Evolutionary conservation across 1,140 invertebrate species (phyloP).

Genomic region (Planococcus citri): DNA sequence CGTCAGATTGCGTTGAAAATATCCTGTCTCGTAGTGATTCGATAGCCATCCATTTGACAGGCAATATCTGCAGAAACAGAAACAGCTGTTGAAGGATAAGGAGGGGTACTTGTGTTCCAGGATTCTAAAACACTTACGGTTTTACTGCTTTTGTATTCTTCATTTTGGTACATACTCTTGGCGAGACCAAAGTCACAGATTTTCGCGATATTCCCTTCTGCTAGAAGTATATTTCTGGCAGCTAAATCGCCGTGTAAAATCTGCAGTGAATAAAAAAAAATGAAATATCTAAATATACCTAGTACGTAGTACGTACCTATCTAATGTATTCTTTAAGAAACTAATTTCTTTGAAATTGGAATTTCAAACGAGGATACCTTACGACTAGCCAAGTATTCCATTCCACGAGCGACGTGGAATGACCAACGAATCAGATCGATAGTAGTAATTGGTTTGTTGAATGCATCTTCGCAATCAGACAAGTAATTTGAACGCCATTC

Average conservation of each 20-base stretch:
- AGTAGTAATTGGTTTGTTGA: no score
- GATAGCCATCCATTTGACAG: constrained; percentile 71
- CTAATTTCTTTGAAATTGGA: constrained; percentile 46
- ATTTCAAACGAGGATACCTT: constrained; percentile 68
- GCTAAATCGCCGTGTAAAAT: constrained; percentile 54
- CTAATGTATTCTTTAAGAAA: constrained; percentile 31
- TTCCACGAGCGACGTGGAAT: no score
- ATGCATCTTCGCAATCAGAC: no score
- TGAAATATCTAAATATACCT: not conserved
- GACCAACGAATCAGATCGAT: no score
- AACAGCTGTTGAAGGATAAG: constrained; percentile 66
- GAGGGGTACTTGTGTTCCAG: not conserved
- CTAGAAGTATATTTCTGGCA: constrained; percentile 53
- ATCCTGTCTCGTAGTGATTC: constrained; percentile 65
- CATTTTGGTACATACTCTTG: no score
- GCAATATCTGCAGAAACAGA: constrained; percentile 53
- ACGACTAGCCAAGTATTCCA: no score
- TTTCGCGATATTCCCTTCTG: constrained; percentile 46
- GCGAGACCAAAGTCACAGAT: no score
- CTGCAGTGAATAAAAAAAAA: constrained; percentile 33
- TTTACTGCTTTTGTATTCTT: no score
- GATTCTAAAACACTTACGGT: not conserved
- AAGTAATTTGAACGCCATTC: no score
- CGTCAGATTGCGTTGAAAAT: constrained; percentile 77
- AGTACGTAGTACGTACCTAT: no score